These are phyloP conservation scores for Aplidium turbinatum DNA, from an alignment of 23 tunicate species.

Conservation along the genomic window DNA sequence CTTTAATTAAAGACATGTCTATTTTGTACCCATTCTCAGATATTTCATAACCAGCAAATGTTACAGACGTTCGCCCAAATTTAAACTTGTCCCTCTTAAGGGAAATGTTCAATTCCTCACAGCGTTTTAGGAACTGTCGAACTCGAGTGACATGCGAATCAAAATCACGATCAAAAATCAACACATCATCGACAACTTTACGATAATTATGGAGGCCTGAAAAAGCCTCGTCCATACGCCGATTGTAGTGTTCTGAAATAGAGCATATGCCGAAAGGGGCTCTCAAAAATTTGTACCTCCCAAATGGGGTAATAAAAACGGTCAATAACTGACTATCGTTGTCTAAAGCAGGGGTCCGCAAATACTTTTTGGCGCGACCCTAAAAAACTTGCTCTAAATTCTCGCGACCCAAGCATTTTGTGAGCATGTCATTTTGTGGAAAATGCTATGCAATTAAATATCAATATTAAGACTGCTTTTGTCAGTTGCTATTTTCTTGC, in stretches of 20 bases:
- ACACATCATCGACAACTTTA: conserved; percentile 10
- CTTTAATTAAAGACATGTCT: not conserved
- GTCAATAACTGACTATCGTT: conserved; percentile 4
- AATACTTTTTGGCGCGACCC: too few relatives aligned
- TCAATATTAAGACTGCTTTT: not conserved
- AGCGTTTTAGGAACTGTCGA: conserved; percentile 6
- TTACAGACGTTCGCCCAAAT: not conserved
- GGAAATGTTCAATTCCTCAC: not conserved
- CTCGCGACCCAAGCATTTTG: conserved; percentile 9
- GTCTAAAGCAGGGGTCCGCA: too few relatives aligned
- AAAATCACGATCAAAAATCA: conserved; percentile 3
- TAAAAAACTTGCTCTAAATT: too few relatives aligned
- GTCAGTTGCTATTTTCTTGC: not conserved
- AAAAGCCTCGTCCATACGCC: conserved; percentile 10
- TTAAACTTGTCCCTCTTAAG: conserved; percentile 9
- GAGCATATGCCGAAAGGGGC: conserved; percentile 18
- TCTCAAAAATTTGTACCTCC: conserved; percentile 3
- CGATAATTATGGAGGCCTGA: conserved; percentile 7
- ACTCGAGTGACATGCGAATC: not conserved
- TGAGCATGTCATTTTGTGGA: too few relatives aligned
- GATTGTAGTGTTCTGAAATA: conserved; percentile 10
- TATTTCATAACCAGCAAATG: not conserved
- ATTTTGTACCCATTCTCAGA: conserved; percentile 3
- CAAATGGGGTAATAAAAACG: not conserved
- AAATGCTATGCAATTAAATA: too few relatives aligned